Percentiles rank a stretch among this genome's conserved stretches.
These are phyloP conservation scores for Dryobota labecula DNA, from an alignment of 2,888 invertebrate genomes.

Conservation along the genomic window DNA sequence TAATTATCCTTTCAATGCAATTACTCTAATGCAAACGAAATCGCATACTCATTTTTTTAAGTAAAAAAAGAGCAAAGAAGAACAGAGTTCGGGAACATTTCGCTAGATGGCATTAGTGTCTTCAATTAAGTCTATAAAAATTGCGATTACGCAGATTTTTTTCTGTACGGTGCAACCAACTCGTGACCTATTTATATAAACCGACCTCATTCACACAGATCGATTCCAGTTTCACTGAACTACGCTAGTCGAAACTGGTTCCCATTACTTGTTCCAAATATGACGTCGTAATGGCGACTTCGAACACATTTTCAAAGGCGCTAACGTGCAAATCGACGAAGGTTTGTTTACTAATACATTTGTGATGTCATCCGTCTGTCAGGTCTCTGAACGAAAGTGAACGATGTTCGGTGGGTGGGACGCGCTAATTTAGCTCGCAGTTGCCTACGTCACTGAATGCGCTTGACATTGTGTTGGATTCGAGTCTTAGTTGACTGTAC, in stretches of 20 bases:
- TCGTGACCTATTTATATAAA: constrained; percentile 6
- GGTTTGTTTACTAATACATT: constrained; percentile 55
- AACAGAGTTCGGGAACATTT: constrained; percentile 8
- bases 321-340: constrained; percentile 32
- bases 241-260: constrained; percentile 7
- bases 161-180: neutral
- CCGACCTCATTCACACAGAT: neutral
- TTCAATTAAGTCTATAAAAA: neutral
- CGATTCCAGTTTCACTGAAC: constrained; percentile 22
- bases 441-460: constrained; percentile 39
- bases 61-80: neutral
- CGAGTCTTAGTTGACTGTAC: constrained; percentile 24
- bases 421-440: constrained; percentile 59
- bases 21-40: neutral
- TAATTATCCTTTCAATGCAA: too few relatives aligned
- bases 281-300: constrained; percentile 8
- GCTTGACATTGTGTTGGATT: constrained; percentile 66
- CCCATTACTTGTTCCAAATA: neutral
- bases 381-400: constrained; percentile 64
- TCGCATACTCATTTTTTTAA: neutral
- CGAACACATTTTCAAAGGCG: constrained; percentile 16
- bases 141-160: neutral
- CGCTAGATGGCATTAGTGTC: constrained; percentile 31
- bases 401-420: constrained; percentile 51
- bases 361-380: constrained; percentile 33